Conservation (phyloP, 2,113 vertebrate genomes). For the Callipepla squamata region DNA sequence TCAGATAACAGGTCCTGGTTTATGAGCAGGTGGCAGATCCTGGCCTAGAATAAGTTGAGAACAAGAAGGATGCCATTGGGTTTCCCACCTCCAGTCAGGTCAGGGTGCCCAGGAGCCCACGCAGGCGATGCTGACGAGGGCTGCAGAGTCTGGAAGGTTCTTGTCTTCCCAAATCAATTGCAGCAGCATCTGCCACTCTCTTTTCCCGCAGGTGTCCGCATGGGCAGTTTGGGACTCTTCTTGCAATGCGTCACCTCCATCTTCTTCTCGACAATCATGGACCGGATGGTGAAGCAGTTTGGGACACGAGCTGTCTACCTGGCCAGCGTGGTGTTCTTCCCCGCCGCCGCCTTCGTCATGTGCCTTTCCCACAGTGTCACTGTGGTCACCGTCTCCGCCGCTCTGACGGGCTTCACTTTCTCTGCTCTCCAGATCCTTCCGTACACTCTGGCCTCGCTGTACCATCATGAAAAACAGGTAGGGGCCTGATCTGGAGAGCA, state of each 20-base stretch:
- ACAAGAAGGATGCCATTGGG: rapidly evolving
- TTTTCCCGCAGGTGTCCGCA: slow-evolving; percentile 80
- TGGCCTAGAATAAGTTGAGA: background rate
- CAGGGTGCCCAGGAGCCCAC: background rate
- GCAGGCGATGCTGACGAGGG: background rate
- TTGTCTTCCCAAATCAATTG: background rate
- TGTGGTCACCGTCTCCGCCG: slow-evolving; percentile 81
- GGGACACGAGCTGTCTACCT: slow-evolving; percentile 81
- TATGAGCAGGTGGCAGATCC: background rate
- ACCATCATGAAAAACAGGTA: slow-evolving; percentile 87
- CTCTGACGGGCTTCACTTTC: slow-evolving; percentile 86
- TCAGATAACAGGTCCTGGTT: slow-evolving; percentile 48
- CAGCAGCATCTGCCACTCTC: background rate
- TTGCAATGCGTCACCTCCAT: slow-evolving; percentile 86
- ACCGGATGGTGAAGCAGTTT: slow-evolving; percentile 82
- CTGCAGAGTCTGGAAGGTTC: rapidly evolving
- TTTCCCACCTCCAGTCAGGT: background rate
- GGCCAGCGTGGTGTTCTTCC: slow-evolving; percentile 83
- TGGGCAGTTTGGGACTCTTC: slow-evolving; percentile 90
- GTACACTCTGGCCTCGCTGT: slow-evolving; percentile 86
- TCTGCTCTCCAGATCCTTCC: slow-evolving; percentile 88
- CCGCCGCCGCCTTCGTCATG: slow-evolving; percentile 78
- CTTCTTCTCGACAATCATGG: slow-evolving; percentile 86
- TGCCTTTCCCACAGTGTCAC: slow-evolving; percentile 81
- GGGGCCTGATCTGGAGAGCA: background rate